phyloP scores from a whole-genome alignment of 2,888 invertebrate species.

The Athetis lepigone region DNA sequence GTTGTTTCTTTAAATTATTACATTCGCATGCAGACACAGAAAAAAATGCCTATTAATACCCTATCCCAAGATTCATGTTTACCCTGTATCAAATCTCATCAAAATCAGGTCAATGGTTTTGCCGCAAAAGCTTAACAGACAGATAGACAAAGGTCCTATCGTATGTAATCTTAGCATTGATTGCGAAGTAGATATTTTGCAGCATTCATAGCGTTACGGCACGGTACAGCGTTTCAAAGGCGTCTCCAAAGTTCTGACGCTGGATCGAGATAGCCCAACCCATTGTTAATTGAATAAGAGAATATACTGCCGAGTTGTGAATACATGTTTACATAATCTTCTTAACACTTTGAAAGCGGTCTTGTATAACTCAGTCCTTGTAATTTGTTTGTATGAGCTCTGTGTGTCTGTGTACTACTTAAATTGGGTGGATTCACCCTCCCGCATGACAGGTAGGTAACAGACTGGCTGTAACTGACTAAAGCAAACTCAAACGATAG shows the following conservation, averaged over 20 bases:
- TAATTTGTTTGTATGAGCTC: not conserved
- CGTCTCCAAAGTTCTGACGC: conserved; percentile 34
- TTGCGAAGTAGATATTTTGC: not conserved
- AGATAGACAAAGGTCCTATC: too few species aligned
- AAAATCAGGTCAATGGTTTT: too few species aligned
- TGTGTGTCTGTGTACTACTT: not conserved
- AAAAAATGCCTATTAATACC: too few species aligned
- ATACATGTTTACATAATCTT: conserved; percentile 28
- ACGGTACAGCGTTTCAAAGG: conserved; percentile 12
- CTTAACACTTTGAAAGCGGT: conserved; percentile 6
- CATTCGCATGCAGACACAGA: too few species aligned
- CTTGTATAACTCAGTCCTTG: not conserved
- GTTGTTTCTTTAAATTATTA: too few species aligned
- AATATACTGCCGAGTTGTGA: conserved; percentile 32
- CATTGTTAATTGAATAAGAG: conserved; percentile 45
- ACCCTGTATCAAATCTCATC: too few species aligned
- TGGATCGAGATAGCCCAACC: conserved; percentile 20
- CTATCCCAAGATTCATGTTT: too few species aligned
- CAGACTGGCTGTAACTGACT: too few species aligned
- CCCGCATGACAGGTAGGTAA: too few species aligned
- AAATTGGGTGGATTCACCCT: not conserved
- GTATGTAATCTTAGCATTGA: too few species aligned
- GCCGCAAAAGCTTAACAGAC: too few species aligned
- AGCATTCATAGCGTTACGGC: conserved; percentile 1
- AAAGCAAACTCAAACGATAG: not conserved